These are phyloP conservation scores for Stenodema calcarata DNA, from an alignment of 2,888 invertebrate species.

Conservation along the genomic window DNA sequence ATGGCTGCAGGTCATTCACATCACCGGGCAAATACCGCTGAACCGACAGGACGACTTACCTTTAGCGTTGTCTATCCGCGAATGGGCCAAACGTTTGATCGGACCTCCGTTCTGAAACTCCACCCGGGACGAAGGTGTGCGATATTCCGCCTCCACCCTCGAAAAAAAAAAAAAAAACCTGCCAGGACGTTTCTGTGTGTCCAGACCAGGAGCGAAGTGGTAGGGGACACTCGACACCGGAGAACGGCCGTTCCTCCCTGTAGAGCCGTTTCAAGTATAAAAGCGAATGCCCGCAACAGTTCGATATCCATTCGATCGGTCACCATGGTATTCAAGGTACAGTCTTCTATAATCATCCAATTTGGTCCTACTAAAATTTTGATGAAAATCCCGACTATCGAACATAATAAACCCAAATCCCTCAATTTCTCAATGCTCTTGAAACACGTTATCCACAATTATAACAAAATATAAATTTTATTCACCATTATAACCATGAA, in stretches of 20 bases:
- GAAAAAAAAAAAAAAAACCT: background rate
- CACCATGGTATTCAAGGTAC: background rate
- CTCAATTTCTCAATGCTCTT: no score
- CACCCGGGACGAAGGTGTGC: background rate
- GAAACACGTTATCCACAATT: no score
- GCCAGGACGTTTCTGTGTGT: no score
- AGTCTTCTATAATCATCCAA: background rate
- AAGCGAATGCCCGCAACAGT: background rate
- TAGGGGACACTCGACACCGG: background rate
- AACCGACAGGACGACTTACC: background rate
- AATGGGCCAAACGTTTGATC: no score
- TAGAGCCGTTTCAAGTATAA: background rate
- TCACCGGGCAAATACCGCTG: no score
- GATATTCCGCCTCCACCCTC: background rate
- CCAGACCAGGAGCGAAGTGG: no score
- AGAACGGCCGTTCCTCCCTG: background rate
- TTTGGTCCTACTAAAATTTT: background rate
- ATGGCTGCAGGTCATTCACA: no score
- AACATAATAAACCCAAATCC: no score
- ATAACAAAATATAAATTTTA: no score
- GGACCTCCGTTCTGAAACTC: no score
- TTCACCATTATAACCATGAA: no score
- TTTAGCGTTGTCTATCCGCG: background rate
- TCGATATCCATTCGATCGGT: constrained; percentile 12
- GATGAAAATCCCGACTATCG: no score